Evolutionary conservation across 1,140 invertebrate genomes (phyloP).

Genomic region (Drosophila varians): DNA sequence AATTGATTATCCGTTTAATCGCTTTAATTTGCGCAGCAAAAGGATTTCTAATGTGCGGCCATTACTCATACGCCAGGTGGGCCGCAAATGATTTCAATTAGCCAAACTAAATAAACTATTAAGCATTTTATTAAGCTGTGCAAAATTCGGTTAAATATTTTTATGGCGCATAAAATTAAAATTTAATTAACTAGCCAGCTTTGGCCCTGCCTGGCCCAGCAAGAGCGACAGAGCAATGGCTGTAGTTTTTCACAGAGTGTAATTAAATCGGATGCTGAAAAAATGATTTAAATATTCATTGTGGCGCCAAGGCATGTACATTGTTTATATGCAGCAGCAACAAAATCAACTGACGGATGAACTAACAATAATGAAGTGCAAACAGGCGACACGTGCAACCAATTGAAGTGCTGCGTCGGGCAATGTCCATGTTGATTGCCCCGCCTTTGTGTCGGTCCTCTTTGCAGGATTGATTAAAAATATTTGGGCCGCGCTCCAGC

Average conservation of each 20-base stretch:
- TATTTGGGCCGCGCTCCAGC: constrained; percentile 42
- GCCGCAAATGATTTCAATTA: constrained; percentile 52
- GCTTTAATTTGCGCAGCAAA: constrained; percentile 18
- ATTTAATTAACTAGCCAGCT: constrained; percentile 61
- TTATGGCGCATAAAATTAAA: constrained; percentile 57
- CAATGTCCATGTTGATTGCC: constrained; percentile 1
- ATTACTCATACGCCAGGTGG: constrained; percentile 41
- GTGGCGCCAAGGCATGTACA: constrained; percentile 25
- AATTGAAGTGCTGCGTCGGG: not conserved
- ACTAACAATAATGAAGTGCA: constrained; percentile 62
- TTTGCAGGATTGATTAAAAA: constrained; percentile 46
- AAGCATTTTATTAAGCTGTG: constrained; percentile 34
- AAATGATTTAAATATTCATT: constrained; percentile 61
- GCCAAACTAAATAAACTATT: constrained; percentile 57
- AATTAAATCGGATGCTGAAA: constrained; percentile 57
- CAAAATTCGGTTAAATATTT: constrained; percentile 63
- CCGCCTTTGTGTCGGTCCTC: constrained; percentile 1
- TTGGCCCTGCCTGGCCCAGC: not conserved
- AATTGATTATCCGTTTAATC: constrained; percentile 45
- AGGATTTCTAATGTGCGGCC: constrained; percentile 28
- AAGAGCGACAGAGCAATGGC: not conserved
- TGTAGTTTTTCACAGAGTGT: constrained; percentile 63
- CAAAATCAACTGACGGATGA: constrained; percentile 63
- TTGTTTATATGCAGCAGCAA: constrained; percentile 5
- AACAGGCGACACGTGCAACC: constrained; percentile 55